Conservation (phyloP, 2,888 invertebrate species). For the Aquatica leii region DNA sequence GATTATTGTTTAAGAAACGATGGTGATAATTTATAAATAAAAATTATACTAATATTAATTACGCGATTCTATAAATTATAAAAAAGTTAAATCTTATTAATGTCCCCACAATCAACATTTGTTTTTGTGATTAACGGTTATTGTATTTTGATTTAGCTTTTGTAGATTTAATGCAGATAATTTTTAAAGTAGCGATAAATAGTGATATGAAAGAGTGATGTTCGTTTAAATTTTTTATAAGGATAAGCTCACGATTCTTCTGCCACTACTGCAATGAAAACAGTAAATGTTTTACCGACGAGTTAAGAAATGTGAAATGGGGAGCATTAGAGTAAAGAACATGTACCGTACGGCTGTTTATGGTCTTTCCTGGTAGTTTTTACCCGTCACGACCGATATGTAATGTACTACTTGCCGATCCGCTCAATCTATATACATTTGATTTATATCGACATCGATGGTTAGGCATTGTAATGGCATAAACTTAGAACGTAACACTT, state of each 20-base stretch:
- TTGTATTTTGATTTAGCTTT: no score
- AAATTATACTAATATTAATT: no score
- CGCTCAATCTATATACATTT: conserved; percentile 53
- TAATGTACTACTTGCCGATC: conserved; percentile 57
- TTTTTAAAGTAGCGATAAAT: no score
- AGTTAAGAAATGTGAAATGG: conserved; percentile 35
- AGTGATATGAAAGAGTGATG: conserved; percentile 3
- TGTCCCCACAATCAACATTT: no score
- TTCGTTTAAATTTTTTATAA: conserved; percentile 21
- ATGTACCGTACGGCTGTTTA: conserved; percentile 46
- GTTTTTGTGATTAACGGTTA: no score
- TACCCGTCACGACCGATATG: conserved; percentile 57
- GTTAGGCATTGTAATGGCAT: conserved; percentile 38
- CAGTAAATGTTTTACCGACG: conserved; percentile 29
- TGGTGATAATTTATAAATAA: no score
- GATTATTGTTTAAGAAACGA: no score
- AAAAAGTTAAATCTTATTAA: no score
- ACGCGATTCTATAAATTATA: no score
- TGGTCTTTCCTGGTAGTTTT: conserved; percentile 56
- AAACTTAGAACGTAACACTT: conserved; percentile 20
- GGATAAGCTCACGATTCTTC: conserved; percentile 32
- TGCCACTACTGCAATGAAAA: conserved; percentile 32
- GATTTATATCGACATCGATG: conserved; percentile 53
- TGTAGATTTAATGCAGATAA: no score
- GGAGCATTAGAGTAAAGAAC: conserved; percentile 42